Evolutionary conservation across 2,888 invertebrate species (phyloP).

Genomic region (Odontocolon sp.): DNA sequence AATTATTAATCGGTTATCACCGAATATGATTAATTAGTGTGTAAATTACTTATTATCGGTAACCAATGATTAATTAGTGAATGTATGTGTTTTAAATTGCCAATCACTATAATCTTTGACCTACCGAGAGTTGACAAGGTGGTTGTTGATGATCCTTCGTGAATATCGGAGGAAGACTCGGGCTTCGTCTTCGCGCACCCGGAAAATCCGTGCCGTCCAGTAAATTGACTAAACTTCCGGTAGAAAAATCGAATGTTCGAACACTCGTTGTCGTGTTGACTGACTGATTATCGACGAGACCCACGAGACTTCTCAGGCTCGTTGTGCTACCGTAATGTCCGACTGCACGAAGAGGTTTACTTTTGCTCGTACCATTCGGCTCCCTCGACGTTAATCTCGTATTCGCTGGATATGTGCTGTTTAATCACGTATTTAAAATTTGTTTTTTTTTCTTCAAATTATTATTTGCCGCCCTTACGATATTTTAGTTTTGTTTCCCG

Average conservation of each 20-base stretch:
- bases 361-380: constrained; percentile 63
- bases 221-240: constrained; percentile 78
- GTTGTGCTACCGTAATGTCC: constrained; percentile 72
- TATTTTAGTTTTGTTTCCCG: neutral
- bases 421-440: neutral
- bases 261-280: constrained; percentile 65
- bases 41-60: no score
- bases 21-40: no score
- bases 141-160: constrained; percentile 79
- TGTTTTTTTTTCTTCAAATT: neutral
- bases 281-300: constrained; percentile 66
- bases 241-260: constrained; percentile 69
- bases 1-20: no score
- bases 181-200: constrained; percentile 84
- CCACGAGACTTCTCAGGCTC: constrained; percentile 70
- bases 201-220: constrained; percentile 81
- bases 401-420: constrained; percentile 52
- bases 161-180: constrained; percentile 87
- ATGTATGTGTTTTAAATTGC: no score
- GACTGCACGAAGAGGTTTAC: constrained; percentile 68
- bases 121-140: constrained; percentile 38
- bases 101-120: neutral
- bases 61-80: no score
- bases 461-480: no score
- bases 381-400: constrained; percentile 69